Evolutionary conservation across 2,888 invertebrate species (phyloP), one percentile per base, ranked within the genome.

Genomic region (Pyralis farinalis): DNA sequence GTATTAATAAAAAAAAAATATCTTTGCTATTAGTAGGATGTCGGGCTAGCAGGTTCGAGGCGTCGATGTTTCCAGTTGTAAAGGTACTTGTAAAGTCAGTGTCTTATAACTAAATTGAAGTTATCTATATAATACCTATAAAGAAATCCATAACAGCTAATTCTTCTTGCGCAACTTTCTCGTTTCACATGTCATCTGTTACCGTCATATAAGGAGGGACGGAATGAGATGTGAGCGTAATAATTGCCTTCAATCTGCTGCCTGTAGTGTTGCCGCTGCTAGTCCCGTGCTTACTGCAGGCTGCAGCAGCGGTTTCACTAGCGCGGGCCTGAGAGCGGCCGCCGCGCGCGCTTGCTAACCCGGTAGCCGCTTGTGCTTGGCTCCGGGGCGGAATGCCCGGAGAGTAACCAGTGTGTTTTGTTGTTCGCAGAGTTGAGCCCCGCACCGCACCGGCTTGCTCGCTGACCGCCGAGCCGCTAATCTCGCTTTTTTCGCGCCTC

Each of bases 351-450:
- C 86, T 85, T 84, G 74, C 79, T 87, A 88, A 87, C 85, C 87
- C 85, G 85, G 83, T 79, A 86, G 87, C 85, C 84, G 86, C 87
- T 87, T 86, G 67, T 63, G 87, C 87, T 86, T 86, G 87, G 84
- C 86, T 84, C 84, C 84, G 84, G 85, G 82, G 74, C 75, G 55
- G 51, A 62, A 65, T 57, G 75, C 80, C 83, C 84, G 82, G 85
- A 84, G 84, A 87, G 70, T 87, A 88, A 87, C 86, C 79, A 73
- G 78, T 87, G 85, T 87, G 85, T 87, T 87, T 90, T 89, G 84
- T 90, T 90, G 89, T 90, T 89, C 88, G 83, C 90, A 90, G 89
- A 90, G 80, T 87, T 88, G 86, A 83, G 83, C 77, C 85, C 87
- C 82, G 82, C 87, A 86, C 76, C 82, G 79, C 84, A 82, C 82